These are phyloP conservation scores for Alauda arvensis DNA, from an alignment of 2,797 vertebrate genomes.

Conservation along the genomic window DNA sequence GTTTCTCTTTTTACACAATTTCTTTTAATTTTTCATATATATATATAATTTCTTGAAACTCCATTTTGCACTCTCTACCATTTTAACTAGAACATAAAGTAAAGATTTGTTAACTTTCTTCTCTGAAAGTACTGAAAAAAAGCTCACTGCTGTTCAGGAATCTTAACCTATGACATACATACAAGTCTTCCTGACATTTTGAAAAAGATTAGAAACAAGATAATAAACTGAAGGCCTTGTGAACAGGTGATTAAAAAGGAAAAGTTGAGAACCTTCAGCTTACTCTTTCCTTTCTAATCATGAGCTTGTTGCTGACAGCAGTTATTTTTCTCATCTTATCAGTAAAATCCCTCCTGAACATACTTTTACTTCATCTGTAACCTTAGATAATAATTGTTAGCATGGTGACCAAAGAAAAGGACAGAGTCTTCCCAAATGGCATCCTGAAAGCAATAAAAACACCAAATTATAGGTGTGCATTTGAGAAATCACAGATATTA, in stretches of 20 bases:
- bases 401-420: not conserved
- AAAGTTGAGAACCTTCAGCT: not conserved
- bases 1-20: not conserved
- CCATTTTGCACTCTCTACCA: not conserved
- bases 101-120: not conserved
- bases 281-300: not conserved
- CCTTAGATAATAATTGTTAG: not conserved
- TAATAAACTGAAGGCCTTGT: not conserved
- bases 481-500: constrained; percentile 5
- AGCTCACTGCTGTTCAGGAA: not conserved
- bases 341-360: not conserved
- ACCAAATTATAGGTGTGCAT: not conserved
- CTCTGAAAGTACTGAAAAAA: not conserved
- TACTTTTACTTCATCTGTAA: not conserved
- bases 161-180: not conserved
- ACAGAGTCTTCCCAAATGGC: not conserved
- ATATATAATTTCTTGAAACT: not conserved
- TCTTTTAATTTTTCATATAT: not conserved
- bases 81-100: not conserved
- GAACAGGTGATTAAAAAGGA: not conserved
- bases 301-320: not conserved
- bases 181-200: not conserved
- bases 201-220: not conserved
- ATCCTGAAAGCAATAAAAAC: not conserved
- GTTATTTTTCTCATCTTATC: not conserved